Evolutionary conservation across 2,888 invertebrate species (phyloP).

Genomic region (Tuberolachnus salignus): DNA sequence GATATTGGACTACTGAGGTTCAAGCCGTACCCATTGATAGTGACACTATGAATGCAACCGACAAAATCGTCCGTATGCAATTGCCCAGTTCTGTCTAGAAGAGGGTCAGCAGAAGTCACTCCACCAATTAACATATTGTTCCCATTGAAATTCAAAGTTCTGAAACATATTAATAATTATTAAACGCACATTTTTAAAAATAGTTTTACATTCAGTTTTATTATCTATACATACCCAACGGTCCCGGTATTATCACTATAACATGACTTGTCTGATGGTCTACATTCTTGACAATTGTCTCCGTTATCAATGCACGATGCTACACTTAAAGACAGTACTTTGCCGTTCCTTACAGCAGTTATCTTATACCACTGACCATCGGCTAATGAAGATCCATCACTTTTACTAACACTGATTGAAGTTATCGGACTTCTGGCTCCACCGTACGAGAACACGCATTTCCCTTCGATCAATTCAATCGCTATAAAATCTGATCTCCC

Average conservation of each 20-base stretch:
- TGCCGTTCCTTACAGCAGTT: conserved; percentile 86
- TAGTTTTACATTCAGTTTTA: not conserved
- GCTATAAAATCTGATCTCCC: conserved; percentile 92
- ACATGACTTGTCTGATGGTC: conserved; percentile 80
- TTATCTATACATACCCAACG: conserved; percentile 74
- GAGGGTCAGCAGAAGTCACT: conserved; percentile 80
- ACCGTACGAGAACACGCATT: conserved; percentile 87
- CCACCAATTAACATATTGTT: conserved; percentile 87
- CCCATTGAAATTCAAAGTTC: conserved; percentile 89
- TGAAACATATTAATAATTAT: conserved; percentile 62
- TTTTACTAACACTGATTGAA: conserved; percentile 73
- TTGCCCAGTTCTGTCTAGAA: conserved; percentile 87
- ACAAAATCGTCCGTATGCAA: conserved; percentile 90
- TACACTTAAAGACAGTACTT: conserved; percentile 83
- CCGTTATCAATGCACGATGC: conserved; percentile 84
- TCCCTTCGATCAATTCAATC: conserved; percentile 83
- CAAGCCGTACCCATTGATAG: conserved; percentile 82
- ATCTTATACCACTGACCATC: conserved; percentile 92
- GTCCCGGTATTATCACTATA: conserved; percentile 86
- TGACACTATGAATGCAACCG: conserved; percentile 90
- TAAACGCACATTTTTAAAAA: not conserved
- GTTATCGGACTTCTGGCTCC: conserved; percentile 88
- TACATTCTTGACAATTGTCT: conserved; percentile 83
- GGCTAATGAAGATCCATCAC: conserved; percentile 67
- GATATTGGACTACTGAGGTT: conserved; percentile 80